These are phyloP conservation scores for Cyphomyrmex costatus DNA, from an alignment of 1,140 invertebrate genomes.

Conservation along the genomic window DNA sequence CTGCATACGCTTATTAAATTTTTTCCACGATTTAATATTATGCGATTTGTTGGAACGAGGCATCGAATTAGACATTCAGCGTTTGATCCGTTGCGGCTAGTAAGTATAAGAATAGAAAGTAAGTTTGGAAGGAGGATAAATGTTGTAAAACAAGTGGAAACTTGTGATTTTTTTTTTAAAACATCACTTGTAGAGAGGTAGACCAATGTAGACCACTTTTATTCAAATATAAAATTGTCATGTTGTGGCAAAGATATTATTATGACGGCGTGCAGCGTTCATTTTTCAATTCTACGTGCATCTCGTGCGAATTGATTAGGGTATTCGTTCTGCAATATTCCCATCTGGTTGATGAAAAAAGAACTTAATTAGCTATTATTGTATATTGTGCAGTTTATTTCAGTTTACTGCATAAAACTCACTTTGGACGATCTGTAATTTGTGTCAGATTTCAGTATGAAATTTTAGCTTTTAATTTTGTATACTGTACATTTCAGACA, in stretches of 20 bases:
- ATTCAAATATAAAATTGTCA: slow-evolving; percentile 32
- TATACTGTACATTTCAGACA: background rate
- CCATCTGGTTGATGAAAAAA: slow-evolving; percentile 73
- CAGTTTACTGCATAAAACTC: background rate
- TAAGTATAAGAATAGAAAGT: background rate
- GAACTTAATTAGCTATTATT: background rate
- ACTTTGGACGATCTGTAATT: background rate
- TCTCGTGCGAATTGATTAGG: slow-evolving; percentile 58
- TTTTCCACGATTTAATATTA: no score
- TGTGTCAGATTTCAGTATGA: background rate
- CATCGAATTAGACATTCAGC: no score
- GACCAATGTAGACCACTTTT: background rate
- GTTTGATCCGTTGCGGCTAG: background rate
- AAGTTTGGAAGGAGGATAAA: background rate
- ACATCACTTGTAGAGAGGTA: no score
- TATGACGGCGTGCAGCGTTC: slow-evolving; percentile 35
- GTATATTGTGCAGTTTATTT: background rate
- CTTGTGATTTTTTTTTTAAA: background rate
- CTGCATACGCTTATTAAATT: background rate
- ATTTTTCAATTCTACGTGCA: slow-evolving; percentile 63
- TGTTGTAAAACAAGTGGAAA: background rate
- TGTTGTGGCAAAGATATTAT: background rate
- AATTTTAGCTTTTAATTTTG: background rate
- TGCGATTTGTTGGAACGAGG: background rate
- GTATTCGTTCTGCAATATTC: slow-evolving; percentile 68